A percentile compares a stretch with the other conserved stretches of the same genome.
Evolutionary conservation across 2,113 vertebrate species (phyloP).

Genomic region (Neolamprologus brichardi): DNA sequence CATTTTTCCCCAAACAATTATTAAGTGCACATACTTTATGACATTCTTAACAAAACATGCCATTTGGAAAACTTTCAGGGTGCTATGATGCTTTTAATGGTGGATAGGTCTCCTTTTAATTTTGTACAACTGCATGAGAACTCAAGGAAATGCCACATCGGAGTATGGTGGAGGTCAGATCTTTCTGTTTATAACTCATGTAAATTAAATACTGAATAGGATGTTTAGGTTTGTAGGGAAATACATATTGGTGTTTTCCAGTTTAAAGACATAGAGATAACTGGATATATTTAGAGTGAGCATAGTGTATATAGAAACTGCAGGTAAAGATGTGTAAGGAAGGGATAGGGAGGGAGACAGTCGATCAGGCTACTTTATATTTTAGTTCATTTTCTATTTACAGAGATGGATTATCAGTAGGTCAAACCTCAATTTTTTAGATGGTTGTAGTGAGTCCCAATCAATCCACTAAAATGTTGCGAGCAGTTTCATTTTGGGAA

Average conservation of each 20-base stretch:
- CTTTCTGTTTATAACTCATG: background rate
- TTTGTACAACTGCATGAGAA: background rate
- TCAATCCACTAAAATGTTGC: constrained; percentile 48
- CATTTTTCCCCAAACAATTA: background rate
- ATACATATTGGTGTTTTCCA: background rate
- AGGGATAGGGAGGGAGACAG: background rate
- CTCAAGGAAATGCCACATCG: background rate
- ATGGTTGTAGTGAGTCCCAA: constrained; percentile 24
- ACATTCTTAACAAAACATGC: background rate
- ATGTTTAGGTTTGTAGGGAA: background rate
- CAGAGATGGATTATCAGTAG: constrained; percentile 38
- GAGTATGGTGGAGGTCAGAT: background rate
- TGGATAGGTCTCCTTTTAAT: background rate
- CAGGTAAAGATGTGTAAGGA: background rate
- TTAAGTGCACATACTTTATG: background rate
- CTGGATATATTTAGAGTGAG: background rate
- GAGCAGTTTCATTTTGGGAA: constrained; percentile 46
- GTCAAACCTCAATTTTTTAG: constrained; percentile 46
- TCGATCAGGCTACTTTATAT: constrained; percentile 27
- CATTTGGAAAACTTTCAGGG: background rate
- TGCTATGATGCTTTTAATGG: background rate
- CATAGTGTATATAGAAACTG: background rate
- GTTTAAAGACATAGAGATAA: background rate
- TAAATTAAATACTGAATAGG: background rate
- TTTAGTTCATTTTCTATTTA: constrained; percentile 42